Conservation (phyloP, 2,888 invertebrate genomes). For the Macrosiphum euphorbiae region DNA sequence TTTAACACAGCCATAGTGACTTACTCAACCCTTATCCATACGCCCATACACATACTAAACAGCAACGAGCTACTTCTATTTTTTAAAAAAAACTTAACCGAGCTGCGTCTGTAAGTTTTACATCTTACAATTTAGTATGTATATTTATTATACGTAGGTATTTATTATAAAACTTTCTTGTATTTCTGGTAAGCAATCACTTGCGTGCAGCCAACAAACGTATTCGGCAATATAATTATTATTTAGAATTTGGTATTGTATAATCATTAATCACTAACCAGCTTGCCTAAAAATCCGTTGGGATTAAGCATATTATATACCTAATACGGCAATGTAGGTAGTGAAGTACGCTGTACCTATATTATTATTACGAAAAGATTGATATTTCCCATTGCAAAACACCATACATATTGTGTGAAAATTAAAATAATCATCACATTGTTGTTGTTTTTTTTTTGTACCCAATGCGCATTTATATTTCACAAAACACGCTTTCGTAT, state of each 20-base stretch:
- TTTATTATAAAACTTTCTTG: not conserved
- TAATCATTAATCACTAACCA: not conserved
- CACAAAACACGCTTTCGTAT: not conserved
- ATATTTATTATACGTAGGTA: not conserved
- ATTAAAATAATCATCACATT: not conserved
- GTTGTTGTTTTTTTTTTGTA: not conserved
- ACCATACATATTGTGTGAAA: not conserved
- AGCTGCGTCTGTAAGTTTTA: not conserved
- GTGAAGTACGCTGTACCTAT: not conserved
- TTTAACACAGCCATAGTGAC: not conserved
- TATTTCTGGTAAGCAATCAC: not conserved
- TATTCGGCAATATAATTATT: not conserved
- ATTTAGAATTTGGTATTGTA: not conserved
- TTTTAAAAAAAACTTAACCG: not conserved
- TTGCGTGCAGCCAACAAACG: not conserved
- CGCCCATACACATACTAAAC: too few relatives aligned
- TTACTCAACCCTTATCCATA: not conserved
- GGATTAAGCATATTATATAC: not conserved
- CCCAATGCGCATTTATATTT: not conserved
- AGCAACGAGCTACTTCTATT: not conserved
- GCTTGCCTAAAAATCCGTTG: not conserved
- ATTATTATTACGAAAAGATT: not conserved
- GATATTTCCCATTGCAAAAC: slow-evolving; percentile 5
- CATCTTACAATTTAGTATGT: not conserved
- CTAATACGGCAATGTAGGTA: not conserved